phyloP scores from a whole-genome alignment of 2,888 invertebrate species.

The Polymixis flavicincta region DNA sequence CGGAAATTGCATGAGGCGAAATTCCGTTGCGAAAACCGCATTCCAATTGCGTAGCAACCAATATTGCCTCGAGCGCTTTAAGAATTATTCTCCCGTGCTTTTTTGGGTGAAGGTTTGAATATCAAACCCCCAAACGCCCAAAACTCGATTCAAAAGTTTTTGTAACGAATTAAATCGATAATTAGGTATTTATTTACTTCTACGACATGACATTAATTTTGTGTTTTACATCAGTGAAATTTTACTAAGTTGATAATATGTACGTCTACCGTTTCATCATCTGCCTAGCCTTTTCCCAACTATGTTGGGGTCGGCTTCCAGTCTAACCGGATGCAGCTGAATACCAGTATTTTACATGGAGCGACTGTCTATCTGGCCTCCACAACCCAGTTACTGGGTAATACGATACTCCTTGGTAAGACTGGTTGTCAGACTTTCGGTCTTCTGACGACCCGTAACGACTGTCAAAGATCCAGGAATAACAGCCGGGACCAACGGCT shows the following conservation, averaged over 20 bases:
- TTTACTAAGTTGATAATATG: background rate
- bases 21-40: constrained; percentile 37
- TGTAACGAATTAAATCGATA: background rate
- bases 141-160: background rate
- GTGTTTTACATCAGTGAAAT: constrained; percentile 4
- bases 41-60: constrained; percentile 27
- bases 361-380: too few relatives aligned
- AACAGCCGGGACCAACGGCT: too few relatives aligned
- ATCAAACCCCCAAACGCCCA: background rate
- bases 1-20: constrained; percentile 49
- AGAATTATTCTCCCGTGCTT: constrained; percentile 5
- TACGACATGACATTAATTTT: background rate
- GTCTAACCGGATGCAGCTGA: too few relatives aligned
- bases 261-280: too few relatives aligned
- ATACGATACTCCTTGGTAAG: too few relatives aligned
- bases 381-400: too few relatives aligned
- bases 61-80: constrained; percentile 20
- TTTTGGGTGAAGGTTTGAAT: background rate
- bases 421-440: too few relatives aligned
- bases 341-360: too few relatives aligned
- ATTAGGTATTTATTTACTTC: background rate
- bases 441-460: too few relatives aligned
- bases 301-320: too few relatives aligned
- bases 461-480: too few relatives aligned
- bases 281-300: too few relatives aligned